phyloP scores from a whole-genome alignment of 2,888 invertebrate genomes.

The Cenopis cana region DNA sequence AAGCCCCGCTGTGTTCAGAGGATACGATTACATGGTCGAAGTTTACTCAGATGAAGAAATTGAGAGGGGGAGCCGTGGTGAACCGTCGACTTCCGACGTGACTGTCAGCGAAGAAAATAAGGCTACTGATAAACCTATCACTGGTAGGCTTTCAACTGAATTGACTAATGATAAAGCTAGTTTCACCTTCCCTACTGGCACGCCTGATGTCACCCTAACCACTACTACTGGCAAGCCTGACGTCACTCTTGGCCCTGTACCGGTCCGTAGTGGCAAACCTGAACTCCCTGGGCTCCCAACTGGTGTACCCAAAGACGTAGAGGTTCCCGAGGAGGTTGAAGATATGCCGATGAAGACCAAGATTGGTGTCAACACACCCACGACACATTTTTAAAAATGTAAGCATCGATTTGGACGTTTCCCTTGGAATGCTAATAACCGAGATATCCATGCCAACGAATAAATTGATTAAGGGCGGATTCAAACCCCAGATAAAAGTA shows the following conservation, averaged over 20 bases:
- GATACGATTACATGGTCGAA: constrained; percentile 69
- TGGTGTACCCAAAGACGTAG: not conserved
- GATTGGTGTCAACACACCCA: not conserved
- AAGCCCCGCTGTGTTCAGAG: constrained; percentile 73
- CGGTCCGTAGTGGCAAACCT: constrained; percentile 7
- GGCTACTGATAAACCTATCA: not conserved
- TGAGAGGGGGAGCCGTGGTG: not conserved
- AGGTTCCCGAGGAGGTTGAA: constrained; percentile 5
- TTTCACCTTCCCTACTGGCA: not conserved
- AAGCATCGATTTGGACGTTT: not conserved
- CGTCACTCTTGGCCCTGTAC: not conserved
- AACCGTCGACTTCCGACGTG: not conserved
- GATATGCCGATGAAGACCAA: not conserved
- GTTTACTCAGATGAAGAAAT: constrained; percentile 58
- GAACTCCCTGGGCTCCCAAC: not conserved
- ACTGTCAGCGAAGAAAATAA: not conserved
- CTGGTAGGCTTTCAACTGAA: not conserved
- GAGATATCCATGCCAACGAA: not conserved
- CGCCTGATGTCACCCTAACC: not conserved
- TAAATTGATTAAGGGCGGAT: not conserved
- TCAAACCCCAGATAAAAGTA: too few species aligned
- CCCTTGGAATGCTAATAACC: not conserved
- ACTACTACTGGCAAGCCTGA: constrained; percentile 11
- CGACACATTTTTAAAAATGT: not conserved
- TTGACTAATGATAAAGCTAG: not conserved